These are phyloP conservation scores for Malacoraja senta DNA, from an alignment of 2,797 vertebrate genomes.

Conservation along the genomic window DNA sequence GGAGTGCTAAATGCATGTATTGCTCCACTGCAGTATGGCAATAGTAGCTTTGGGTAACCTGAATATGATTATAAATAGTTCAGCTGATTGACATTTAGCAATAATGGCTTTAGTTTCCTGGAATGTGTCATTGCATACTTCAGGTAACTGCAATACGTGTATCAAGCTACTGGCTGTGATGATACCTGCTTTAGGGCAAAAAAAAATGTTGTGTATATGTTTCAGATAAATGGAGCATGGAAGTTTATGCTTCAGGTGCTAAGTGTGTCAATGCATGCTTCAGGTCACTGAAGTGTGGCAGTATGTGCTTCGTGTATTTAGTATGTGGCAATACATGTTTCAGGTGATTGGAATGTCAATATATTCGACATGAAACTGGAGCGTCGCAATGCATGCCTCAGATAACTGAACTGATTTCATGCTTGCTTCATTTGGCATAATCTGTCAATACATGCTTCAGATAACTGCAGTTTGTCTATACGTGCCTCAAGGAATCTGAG, in stretches of 20 bases:
- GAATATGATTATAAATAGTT: not conserved
- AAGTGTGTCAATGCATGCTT: too few species aligned
- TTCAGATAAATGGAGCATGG: not conserved
- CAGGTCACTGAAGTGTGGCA: not conserved
- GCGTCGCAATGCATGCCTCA: not conserved
- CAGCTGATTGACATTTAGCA: not conserved
- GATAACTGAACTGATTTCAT: not conserved
- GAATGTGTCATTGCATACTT: not conserved
- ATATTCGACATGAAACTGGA: not conserved
- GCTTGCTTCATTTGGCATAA: not conserved
- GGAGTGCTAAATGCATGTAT: not conserved
- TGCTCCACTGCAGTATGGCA: not conserved
- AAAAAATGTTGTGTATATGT: not conserved
- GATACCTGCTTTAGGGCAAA: not conserved
- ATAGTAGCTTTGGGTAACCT: not conserved
- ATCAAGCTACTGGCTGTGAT: not conserved
- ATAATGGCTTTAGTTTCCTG: not conserved
- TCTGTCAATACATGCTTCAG: not conserved
- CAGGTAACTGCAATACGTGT: not conserved
- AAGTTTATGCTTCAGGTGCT: not conserved
- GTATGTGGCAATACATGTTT: not conserved
- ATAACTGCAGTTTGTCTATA: not conserved
- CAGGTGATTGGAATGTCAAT: not conserved
- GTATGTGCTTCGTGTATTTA: not conserved
- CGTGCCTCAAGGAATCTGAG: not conserved